Evolutionary conservation across 2,113 vertebrate genomes (phyloP), one percentile per base, ranked within the genome.

Genomic region (Geococcyx californianus): DNA sequence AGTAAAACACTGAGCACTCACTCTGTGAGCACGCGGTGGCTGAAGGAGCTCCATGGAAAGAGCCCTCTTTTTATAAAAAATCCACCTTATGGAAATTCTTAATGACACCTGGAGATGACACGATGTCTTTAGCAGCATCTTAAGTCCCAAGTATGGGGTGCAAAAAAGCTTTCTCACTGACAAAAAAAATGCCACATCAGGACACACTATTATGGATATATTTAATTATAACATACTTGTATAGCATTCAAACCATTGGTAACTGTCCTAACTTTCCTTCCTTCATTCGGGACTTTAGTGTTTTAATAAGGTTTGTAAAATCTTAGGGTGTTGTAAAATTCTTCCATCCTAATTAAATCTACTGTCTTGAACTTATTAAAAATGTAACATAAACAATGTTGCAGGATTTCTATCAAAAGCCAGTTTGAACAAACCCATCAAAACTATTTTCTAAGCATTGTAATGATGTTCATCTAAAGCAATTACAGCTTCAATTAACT

Each of bases 401-500:
- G 25, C 11, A 75, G 16, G 1, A 75, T 91, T 91, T 93, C 45
- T 82, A 86, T 68, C 52, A 79, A 87, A 94, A 90, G 19, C 10
- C 11, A 33, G 34, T 87, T 94, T 40, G 69, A 80, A 88, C 38
- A 54, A 80, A 47, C 1, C 8, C 21, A 13, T 89, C 40, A 73
- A 74, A 94, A 72, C 80, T 78, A 23, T 26, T 44, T 78, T 84
- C 21, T 66, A 90, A 84, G 47, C 33, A 89, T 64, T 87, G 24
- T 52, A 94, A 83, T 62, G 47, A 58, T 68, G 56, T 66, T 90
- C 52, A 62, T 82, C 40, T 84, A 91, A 89, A 94, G 87, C 42
- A 94, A 90, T 87, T 94, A 86, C 76, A 58, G 28, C 58, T 86
- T 89, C 75, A 96, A 73, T 90, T 91, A 96, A 90, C 56, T 34